phyloP scores from a whole-genome alignment of 2,797 vertebrate genomes.

The Tadarida brasiliensis region DNA sequence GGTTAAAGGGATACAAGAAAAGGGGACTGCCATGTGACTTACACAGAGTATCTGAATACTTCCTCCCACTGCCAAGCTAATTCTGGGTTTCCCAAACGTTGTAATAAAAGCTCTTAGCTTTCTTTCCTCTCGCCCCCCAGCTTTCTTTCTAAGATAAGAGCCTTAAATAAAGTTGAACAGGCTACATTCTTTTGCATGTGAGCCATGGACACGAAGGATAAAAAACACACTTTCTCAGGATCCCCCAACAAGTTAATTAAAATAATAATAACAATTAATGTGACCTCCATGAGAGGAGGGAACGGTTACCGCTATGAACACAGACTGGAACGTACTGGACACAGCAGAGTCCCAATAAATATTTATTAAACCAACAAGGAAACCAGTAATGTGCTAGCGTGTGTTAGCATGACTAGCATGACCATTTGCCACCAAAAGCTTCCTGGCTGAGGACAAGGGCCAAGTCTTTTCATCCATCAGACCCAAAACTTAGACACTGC shows the following conservation, averaged over 20 bases:
- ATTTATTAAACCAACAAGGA: neutral
- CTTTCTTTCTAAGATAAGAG: neutral
- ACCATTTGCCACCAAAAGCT: neutral
- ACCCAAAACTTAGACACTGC: neutral
- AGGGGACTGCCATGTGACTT: neutral
- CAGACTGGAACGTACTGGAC: neutral
- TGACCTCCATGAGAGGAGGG: neutral
- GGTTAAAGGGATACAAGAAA: neutral
- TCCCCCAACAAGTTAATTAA: neutral
- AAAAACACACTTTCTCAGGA: neutral
- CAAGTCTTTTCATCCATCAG: neutral
- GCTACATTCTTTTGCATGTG: neutral
- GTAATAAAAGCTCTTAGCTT: neutral
- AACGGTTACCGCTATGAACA: neutral
- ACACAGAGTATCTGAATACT: neutral
- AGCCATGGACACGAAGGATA: neutral
- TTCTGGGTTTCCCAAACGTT: neutral
- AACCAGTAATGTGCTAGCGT: neutral
- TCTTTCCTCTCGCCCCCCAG: neutral
- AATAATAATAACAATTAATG: neutral
- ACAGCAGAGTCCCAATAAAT: neutral
- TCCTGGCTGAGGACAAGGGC: neutral
- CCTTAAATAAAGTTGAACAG: neutral
- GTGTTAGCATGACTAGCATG: neutral
- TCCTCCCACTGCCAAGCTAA: neutral